phyloP scores from a whole-genome alignment of 2,113 vertebrate genomes.

The Thinocorus orbignyianus region DNA sequence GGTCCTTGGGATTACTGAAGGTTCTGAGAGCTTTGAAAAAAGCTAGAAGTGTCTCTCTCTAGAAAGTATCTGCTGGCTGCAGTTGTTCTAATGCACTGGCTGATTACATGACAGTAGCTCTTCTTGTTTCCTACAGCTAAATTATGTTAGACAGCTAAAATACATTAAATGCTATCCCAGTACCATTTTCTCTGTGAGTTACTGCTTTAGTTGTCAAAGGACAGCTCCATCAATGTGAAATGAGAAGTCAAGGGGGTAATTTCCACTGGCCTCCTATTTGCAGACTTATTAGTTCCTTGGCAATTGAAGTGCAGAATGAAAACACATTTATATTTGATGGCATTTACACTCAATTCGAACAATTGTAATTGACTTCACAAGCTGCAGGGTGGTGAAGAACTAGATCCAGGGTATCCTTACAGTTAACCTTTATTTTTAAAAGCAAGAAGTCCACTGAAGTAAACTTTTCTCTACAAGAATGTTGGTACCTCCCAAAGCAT shows the following conservation, averaged over 20 bases:
- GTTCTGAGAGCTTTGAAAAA: background rate
- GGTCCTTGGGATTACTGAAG: background rate
- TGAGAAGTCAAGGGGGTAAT: slow-evolving; percentile 24
- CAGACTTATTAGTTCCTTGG: background rate
- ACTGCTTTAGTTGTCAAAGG: slow-evolving; percentile 29
- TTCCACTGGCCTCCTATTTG: slow-evolving; percentile 18
- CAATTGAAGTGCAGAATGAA: slow-evolving; percentile 14
- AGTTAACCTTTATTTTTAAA: background rate
- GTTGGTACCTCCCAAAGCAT: background rate
- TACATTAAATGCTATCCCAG: background rate
- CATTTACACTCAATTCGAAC: slow-evolving; percentile 8
- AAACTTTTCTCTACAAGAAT: background rate
- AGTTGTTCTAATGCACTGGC: slow-evolving; percentile 1
- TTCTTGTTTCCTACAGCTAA: slow-evolving; percentile 12
- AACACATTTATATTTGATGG: background rate
- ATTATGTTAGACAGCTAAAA: slow-evolving; percentile 57
- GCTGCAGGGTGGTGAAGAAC: background rate
- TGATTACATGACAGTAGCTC: background rate
- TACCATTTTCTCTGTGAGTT: slow-evolving; percentile 44
- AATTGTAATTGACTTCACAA: slow-evolving; percentile 7
- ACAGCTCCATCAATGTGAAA: slow-evolving; percentile 12
- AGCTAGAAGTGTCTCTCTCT: background rate
- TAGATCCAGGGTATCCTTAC: background rate
- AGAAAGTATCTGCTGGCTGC: background rate
- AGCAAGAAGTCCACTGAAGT: background rate